Base-by-base conservation (phyloP, 1,140 invertebrate genomes). In the Brachystomella parvula region DNA sequence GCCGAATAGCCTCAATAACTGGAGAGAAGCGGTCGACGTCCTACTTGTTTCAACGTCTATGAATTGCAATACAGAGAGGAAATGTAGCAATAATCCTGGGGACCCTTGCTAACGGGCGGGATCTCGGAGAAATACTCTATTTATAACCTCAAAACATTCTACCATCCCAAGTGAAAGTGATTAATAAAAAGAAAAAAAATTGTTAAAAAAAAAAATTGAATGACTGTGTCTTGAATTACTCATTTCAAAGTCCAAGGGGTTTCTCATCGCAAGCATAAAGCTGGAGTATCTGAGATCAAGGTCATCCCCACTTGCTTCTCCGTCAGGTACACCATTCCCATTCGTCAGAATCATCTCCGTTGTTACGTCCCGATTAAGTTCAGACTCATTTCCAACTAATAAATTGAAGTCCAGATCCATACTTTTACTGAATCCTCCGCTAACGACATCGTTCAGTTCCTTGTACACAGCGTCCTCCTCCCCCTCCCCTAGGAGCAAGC, bases 231-330 rank as follows among this genome's bases (percentile, higher is more conserved):
- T n/a, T n/a, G n/a, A n/a, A n/a, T n/a, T n/a, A n/a, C n/a, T n/a
- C n/a, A n/a, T 15, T 53, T 53, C 49, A 26, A 60, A 88, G 82
- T 6, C 83, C 74, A 0, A 89, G 75, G 89, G 89, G 79, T 92
- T 90, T 78, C 88, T 90, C 81, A 91, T 92, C 0, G 90, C 90
- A 74, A 90, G 81, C 75, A 91, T 89, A 49, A 92, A 77, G 74
- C 89, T 91, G 0, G 87, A 87, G 68, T 92, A 91, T 0, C 87
- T 17, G 19, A 19, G 35, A 3, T 61, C 31, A 17, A 53, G 21
- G 49, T 53, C 21, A 53, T 24, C 49, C 3, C 24, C 35, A 39
- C 6, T 31, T 15, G 12, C 28, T 89, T 61, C 85, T 83, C 21
- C 24, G 6, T 53, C 49, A 26, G 49, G 49, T 53, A 53, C 49